Conservation (phyloP, 2,888 invertebrate species). For the Napeogenes sylphis region DNA sequence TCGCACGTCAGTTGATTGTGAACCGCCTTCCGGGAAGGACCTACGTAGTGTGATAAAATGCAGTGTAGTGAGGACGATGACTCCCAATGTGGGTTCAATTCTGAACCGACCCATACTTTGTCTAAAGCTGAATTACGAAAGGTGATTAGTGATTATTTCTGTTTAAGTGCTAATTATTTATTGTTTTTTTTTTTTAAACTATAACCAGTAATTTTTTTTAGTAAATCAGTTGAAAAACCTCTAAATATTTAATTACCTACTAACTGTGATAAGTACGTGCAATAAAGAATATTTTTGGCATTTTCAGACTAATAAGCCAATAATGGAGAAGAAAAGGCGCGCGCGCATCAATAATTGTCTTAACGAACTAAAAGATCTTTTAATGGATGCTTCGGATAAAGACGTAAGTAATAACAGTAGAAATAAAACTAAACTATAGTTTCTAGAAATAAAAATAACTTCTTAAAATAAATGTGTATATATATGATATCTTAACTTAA, state of each 20-base stretch:
- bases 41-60: slow-evolving; percentile 54
- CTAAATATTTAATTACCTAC: neutral
- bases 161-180: no score
- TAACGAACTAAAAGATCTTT: slow-evolving; percentile 90
- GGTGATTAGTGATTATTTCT: slow-evolving; percentile 76
- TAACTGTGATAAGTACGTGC: slow-evolving; percentile 5
- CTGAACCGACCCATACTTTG: slow-evolving; percentile 77
- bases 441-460: no score
- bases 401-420: slow-evolving; percentile 82
- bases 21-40: slow-evolving; percentile 41
- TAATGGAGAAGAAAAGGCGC: slow-evolving; percentile 93
- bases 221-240: neutral
- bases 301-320: slow-evolving; percentile 92
- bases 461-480: no score
- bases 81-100: slow-evolving; percentile 65
- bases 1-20: slow-evolving; percentile 43
- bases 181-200: neutral
- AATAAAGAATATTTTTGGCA: slow-evolving; percentile 26
- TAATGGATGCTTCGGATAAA: slow-evolving; percentile 91
- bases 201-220: neutral
- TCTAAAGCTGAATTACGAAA: slow-evolving; percentile 84
- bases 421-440: neutral
- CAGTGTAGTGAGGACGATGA: slow-evolving; percentile 81
- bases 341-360: slow-evolving; percentile 94
- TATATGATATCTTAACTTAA: no score